These are phyloP conservation scores for Tragopan temminckii DNA, from an alignment of 2,797 vertebrate species.

Conservation along the genomic window DNA sequence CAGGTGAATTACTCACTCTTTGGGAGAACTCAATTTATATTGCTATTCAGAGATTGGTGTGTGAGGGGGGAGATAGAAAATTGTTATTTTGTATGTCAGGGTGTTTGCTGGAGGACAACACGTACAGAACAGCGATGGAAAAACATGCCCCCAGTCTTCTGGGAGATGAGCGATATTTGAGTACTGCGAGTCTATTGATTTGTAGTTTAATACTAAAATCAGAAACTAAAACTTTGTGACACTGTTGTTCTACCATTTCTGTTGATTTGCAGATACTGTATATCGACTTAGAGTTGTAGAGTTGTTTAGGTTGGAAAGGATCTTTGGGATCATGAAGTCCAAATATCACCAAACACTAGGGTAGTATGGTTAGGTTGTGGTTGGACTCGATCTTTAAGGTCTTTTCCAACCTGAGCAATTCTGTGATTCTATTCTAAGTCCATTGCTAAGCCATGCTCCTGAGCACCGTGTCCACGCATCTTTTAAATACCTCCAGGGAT, in stretches of 20 bases:
- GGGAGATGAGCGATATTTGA: background rate
- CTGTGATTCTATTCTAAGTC: no score
- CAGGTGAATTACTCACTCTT: background rate
- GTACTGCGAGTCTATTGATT: background rate
- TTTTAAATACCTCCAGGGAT: background rate
- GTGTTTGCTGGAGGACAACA: background rate
- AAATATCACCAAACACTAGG: background rate
- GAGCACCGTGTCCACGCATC: background rate
- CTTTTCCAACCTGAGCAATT: no score
- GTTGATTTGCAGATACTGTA: background rate
- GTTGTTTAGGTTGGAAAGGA: background rate
- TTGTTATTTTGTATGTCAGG: background rate
- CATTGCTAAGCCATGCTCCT: background rate
- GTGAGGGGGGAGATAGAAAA: background rate
- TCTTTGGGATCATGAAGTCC: background rate
- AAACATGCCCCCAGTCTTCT: background rate
- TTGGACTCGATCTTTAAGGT: no score
- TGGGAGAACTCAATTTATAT: slow-evolving; percentile 7
- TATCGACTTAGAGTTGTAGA: background rate
- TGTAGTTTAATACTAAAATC: background rate
- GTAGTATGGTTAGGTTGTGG: no score
- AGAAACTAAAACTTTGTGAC: background rate
- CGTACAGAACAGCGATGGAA: background rate
- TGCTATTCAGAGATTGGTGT: background rate
- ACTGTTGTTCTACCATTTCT: background rate